Percentiles rank a stretch among this genome's conserved stretches.
Conservation (phyloP, 92 coral and sea anemone species). For the Siderastrea radians region DNA sequence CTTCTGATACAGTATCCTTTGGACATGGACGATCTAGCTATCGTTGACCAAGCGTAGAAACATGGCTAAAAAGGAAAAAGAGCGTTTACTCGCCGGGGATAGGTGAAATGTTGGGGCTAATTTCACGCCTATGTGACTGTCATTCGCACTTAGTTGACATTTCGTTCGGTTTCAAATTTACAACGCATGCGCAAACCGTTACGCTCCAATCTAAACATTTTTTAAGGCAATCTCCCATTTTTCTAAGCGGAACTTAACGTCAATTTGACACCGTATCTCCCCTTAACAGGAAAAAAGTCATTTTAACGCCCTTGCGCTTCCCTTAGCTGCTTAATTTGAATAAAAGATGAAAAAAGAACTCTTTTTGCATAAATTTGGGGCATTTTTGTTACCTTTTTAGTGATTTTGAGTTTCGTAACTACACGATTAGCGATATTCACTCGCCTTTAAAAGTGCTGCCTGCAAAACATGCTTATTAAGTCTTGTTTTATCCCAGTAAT, state of each 20-base stretch:
- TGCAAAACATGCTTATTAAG: constrained; percentile 32
- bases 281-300: neutral
- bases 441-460: constrained; percentile 10
- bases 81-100: constrained; percentile 30
- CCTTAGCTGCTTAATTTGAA: constrained; percentile 36
- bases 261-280: neutral
- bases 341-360: constrained; percentile 57
- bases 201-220: constrained; percentile 11
- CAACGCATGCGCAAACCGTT: constrained; percentile 92
- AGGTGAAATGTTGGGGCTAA: constrained; percentile 1
- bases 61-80: neutral
- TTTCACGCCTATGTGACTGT: constrained; percentile 12
- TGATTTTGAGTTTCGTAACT: constrained; percentile 10
- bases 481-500: constrained; percentile 63
- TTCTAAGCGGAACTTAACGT: neutral
- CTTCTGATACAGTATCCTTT: neutral
- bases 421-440: neutral
- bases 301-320: constrained; percentile 2
- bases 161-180: constrained; percentile 65
- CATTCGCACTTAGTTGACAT: constrained; percentile 35
- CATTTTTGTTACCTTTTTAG: constrained; percentile 31
- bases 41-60: neutral
- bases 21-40: neutral
- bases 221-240: neutral
- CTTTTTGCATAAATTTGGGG: constrained; percentile 81